A percentile compares a stretch with the other conserved stretches of the same genome.
Evolutionary conservation across 2,113 vertebrate species (phyloP).

Genomic region (Thryonomys swinderianus): DNA sequence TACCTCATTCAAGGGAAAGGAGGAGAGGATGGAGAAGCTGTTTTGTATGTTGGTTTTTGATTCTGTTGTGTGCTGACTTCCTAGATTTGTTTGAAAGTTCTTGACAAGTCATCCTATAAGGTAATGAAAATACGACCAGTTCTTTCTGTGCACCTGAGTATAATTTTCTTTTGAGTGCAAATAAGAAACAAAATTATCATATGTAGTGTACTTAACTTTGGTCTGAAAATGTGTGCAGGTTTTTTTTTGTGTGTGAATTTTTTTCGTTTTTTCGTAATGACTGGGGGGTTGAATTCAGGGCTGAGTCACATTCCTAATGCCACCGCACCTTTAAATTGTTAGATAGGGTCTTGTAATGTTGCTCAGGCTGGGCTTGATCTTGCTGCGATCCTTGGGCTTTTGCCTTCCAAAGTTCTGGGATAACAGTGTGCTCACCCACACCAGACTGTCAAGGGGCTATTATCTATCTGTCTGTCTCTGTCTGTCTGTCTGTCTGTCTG

Average conservation of each 20-base stretch:
- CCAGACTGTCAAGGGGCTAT: neutral
- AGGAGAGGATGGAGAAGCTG: neutral
- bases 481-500: too few species aligned
- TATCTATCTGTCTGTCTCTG: too few species aligned
- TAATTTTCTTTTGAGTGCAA: conserved; percentile 29
- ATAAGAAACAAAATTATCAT: neutral
- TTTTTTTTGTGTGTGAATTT: conserved; percentile 29
- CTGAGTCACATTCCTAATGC: neutral
- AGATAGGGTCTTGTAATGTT: neutral
- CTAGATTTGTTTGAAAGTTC: conserved; percentile 47
- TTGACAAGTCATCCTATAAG: conserved; percentile 7
- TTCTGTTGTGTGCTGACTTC: neutral
- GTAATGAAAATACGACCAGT: neutral
- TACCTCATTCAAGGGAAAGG: neutral
- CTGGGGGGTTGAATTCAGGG: neutral
- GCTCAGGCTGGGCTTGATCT: neutral
- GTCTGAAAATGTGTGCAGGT: conserved; percentile 13
- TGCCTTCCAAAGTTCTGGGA: neutral
- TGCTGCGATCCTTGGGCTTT: neutral
- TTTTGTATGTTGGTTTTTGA: neutral
- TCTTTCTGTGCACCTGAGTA: neutral
- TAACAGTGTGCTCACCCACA: neutral
- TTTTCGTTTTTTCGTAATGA: neutral
- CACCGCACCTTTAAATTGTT: neutral
- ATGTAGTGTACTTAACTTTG: conserved; percentile 44